Base-by-base conservation (phyloP, 2,888 invertebrate species). In the Trissonchulus sp. region DNA sequence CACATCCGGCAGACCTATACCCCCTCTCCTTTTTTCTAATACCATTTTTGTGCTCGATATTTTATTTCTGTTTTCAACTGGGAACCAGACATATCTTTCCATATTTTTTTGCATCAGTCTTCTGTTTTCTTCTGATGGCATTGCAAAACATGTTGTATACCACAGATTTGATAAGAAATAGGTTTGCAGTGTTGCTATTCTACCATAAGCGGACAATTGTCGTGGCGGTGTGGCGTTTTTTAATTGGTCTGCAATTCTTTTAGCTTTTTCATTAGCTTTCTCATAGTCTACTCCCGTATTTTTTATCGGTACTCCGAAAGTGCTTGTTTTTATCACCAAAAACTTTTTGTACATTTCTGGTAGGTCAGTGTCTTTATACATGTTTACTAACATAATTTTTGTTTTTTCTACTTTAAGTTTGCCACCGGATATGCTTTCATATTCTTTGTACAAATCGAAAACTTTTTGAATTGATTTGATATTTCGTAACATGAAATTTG, bases 401-500 rank as follows among this genome's bases (percentile, higher is more conserved):
- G 65, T 65, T 34, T 65, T 65, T 3, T 3, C 8, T 30, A 3
- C 34, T 65, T 65, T 65, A 18, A 65, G 31, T 8, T 30, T 15
- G 31, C 31, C 15, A 65, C 65, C 65, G n/a, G 31, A n/a, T 65
- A 30, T 30, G 31, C 65, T 65, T 65, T n/a, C 31, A 34, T 15
- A 65, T 31, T 31, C 31, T 30, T 8, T n/a, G 31, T 31, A 65
- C 28, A 65, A 18, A 8, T n/a, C 3, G n/a, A 65, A 65, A 65
- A 65, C 8, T 34, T 3, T 8, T 65, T 65, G 15, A 8, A 65
- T 30, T 30, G 65, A 65, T 65, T 3, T 65, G 15, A n/a, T 8
- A n/a, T 65, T 65, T 8, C 31, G 15, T 15, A 65, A n/a, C 15
- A 34, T 65, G 34, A 65, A 65, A 65, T 65, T 65, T 8, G 65